Evolutionary conservation across 2,888 invertebrate species (phyloP).

Genomic region (Epinotia nisella): DNA sequence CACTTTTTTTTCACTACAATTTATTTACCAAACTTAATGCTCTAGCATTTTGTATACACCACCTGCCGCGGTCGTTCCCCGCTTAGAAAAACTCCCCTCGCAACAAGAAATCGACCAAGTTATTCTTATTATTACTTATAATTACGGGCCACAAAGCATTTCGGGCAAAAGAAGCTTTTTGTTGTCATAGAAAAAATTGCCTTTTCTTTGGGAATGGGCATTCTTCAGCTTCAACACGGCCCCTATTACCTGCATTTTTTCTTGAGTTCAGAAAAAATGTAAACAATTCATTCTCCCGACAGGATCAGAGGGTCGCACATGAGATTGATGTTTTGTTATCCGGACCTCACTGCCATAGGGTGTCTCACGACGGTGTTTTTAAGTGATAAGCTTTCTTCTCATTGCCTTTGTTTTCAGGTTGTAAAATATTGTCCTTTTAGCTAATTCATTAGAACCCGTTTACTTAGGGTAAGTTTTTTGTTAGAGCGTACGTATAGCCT

Average conservation of each 20-base stretch:
- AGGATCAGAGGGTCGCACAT: constrained; percentile 51
- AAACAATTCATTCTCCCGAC: constrained; percentile 69
- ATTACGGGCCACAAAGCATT: constrained; percentile 78
- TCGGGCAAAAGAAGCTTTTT: constrained; percentile 73
- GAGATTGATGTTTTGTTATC: constrained; percentile 55
- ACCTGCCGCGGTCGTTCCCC: constrained; percentile 83
- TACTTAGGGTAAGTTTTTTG: background rate
- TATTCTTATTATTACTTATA: constrained; percentile 81
- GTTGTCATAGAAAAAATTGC: constrained; percentile 68
- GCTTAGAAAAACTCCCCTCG: constrained; percentile 75
- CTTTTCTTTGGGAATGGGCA: constrained; percentile 69
- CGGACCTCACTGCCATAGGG: constrained; percentile 52
- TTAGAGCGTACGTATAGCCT: background rate
- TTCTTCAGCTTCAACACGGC: constrained; percentile 63
- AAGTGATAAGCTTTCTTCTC: constrained; percentile 28
- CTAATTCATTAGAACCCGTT: background rate
- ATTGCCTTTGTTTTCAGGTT: constrained; percentile 18
- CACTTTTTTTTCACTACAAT: constrained; percentile 69
- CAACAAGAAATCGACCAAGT: constrained; percentile 80
- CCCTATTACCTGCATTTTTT: constrained; percentile 65
- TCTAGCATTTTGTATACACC: constrained; percentile 59
- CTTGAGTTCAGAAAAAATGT: constrained; percentile 71
- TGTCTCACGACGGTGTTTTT: constrained; percentile 36
- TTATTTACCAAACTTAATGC: constrained; percentile 70
- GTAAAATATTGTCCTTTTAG: constrained; percentile 17